These are phyloP conservation scores for Lissocephala sabroskyi DNA, from an alignment of 2,888 invertebrate genomes.

Conservation along the genomic window DNA sequence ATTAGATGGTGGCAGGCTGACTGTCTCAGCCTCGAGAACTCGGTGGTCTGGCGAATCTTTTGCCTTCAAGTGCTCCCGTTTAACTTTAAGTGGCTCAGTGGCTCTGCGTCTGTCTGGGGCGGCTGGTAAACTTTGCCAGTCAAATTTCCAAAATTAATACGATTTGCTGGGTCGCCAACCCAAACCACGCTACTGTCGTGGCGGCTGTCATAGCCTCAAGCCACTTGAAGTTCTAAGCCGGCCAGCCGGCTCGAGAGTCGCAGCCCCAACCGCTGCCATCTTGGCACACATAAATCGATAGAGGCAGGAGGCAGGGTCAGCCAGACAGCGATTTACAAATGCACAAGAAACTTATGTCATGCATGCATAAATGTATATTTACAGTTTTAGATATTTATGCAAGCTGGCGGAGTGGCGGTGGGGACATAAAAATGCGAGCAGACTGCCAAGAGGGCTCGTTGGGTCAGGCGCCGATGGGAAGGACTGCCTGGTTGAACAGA, in stretches of 20 bases:
- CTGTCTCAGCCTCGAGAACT: too few species aligned
- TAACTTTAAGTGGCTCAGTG: conserved; percentile 44
- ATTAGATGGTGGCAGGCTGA: too few species aligned
- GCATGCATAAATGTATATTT: conserved; percentile 62
- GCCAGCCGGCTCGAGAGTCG: neutral
- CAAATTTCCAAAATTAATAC: conserved; percentile 63
- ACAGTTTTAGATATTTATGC: conserved; percentile 50
- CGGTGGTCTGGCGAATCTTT: conserved; percentile 30
- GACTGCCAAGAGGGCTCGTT: neutral
- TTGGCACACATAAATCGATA: neutral
- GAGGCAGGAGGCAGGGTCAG: neutral
- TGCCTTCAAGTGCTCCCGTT: conserved; percentile 60
- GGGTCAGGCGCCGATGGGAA: too few species aligned
- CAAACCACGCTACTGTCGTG: too few species aligned
- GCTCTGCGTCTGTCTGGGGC: neutral
- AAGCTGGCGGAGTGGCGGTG: conserved; percentile 10
- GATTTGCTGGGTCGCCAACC: conserved; percentile 32
- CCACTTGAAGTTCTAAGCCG: neutral
- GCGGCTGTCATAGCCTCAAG: neutral
- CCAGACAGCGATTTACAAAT: conserved; percentile 8
- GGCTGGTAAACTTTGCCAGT: conserved; percentile 48
- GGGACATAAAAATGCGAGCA: conserved; percentile 41
- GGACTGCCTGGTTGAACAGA: conserved; percentile 1
- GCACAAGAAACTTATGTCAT: conserved; percentile 57
- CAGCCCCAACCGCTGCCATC: neutral